A percentile compares a stretch with the other conserved stretches of the same genome.
phyloP scores from a whole-genome alignment of 2,888 invertebrate genomes.

The Galerucella pusilla region DNA sequence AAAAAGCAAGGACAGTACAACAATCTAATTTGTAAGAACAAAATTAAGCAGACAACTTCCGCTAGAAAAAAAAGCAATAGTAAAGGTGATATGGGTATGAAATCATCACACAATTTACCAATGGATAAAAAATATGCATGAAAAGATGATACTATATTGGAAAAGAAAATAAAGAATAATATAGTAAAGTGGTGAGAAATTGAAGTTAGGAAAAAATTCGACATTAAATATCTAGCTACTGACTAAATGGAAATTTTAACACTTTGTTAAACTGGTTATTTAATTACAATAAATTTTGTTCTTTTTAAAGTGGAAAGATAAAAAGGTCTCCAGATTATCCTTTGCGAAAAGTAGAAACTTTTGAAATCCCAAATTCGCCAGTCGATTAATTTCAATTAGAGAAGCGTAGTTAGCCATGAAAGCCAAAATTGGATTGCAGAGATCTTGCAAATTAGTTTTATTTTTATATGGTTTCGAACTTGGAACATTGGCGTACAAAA shows the following conservation, averaged over 20 bases:
- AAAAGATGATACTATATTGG: no score
- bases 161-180: no score
- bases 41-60: no score
- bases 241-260: no score
- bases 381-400: conserved; percentile 50
- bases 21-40: no score
- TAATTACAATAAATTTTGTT: conserved; percentile 12
- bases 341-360: conserved; percentile 26
- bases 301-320: conserved; percentile 8
- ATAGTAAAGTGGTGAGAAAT: no score
- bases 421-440: conserved; percentile 47
- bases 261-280: not conserved
- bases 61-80: no score
- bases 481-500: conserved; percentile 3
- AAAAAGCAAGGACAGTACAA: not conserved
- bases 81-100: no score
- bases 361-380: conserved; percentile 38
- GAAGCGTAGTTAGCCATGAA: conserved; percentile 42
- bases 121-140: no score
- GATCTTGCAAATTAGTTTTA: conserved; percentile 49
- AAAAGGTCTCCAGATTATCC: conserved; percentile 22
- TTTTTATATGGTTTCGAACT: conserved; percentile 44
- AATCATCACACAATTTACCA: no score
- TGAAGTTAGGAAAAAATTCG: no score
- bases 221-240: no score